Evolutionary conservation across 2,888 invertebrate genomes (phyloP), one percentile per base, ranked within the genome.

Genomic region (Netelia melanura): DNA sequence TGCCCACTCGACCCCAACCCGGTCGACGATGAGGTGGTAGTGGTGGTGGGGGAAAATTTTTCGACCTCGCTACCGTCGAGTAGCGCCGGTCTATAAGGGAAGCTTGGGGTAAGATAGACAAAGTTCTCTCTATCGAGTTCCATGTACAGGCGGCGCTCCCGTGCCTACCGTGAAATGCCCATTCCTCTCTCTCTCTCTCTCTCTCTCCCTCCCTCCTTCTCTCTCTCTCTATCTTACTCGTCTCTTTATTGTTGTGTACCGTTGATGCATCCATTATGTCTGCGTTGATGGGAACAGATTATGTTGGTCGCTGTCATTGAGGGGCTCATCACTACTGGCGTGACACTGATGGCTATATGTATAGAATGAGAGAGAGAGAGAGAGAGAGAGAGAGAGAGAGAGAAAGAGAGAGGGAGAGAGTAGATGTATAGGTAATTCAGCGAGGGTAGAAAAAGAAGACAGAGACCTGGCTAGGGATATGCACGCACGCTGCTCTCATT

Each of bases 271-370:
- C 92, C 91, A 92, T 92, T 92, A 92, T 92, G 92, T 91, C 92
- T 89, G 86, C 89, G 88, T 89, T 89, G 92, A 92, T 92, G 92
- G 92, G 92, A 92, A 92, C 91, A 92, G 92, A 92, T 92, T 92
- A 92, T 91, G 91, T 91, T 90, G 91, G 91, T 92, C 90, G 90
- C 90, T 92, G 92, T 92, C 92, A 92, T 91, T 91, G 91, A 92
- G 87, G 91, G 92, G 89, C 90, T 92, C 90, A 91, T 92, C 91
- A 90, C 89, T 87, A 86, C 64, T 72, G 84, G 87, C 90, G 90
- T 91, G 92, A 92, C 91, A 91, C 90, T 90, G 92, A 92, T 91
- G 91, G 91, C 83, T 71, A 79, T 68, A 87, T 82, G 38, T 79
- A 68, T 43, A 25, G 38, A 56, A 62, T 0, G 11, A 48, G 78